Evolutionary conservation across 2,113 vertebrate species (phyloP).

Genomic region (Canis aureus): DNA sequence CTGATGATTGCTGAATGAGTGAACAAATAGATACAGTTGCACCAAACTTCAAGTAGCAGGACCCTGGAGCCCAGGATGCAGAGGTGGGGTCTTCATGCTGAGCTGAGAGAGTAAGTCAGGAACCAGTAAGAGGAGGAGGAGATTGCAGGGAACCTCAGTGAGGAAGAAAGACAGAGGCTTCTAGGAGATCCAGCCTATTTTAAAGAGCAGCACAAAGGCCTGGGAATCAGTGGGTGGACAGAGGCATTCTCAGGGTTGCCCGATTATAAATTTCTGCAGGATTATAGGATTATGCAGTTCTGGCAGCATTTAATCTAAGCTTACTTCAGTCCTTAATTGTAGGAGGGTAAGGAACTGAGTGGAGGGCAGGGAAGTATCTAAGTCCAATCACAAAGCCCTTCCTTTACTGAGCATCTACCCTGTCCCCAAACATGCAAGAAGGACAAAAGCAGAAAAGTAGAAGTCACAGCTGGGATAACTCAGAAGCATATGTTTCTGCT

Average conservation of each 20-base stretch:
- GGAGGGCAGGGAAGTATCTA: neutral
- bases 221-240: neutral
- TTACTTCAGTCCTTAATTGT: neutral
- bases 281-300: neutral
- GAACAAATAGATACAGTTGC: neutral
- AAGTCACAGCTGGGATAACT: neutral
- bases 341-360: neutral
- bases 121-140: neutral
- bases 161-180: slow-evolving; percentile 29
- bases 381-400: neutral
- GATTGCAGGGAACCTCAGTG: neutral
- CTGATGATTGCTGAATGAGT: neutral
- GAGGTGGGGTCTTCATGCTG: neutral
- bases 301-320: neutral
- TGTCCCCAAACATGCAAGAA: neutral
- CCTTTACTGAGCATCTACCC: neutral
- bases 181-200: neutral
- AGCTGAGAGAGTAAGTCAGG: neutral
- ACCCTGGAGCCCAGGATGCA: neutral
- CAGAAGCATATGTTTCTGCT: neutral
- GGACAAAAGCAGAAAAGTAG: neutral
- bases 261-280: neutral
- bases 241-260: neutral
- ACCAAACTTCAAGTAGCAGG: neutral
- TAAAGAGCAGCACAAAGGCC: neutral